phyloP scores from a whole-genome alignment of 2,888 invertebrate species.

The Stomorhina lunata region DNA sequence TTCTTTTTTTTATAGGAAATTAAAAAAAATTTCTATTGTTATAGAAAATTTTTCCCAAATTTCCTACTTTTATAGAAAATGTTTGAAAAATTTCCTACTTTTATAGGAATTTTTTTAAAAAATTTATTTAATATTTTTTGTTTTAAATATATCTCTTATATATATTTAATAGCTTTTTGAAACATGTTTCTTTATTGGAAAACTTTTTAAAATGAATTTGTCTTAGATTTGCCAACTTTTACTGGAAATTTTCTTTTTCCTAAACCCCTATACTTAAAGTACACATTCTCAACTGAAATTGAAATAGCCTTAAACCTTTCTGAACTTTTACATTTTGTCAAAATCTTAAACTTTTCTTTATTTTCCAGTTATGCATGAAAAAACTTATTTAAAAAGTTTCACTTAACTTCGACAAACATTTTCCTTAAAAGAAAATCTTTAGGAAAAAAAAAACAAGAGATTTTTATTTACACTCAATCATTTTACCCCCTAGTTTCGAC shows the following conservation, averaged over 20 bases:
- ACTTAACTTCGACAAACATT: slow-evolving; percentile 8
- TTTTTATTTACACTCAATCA: slow-evolving; percentile 46
- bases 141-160: no score
- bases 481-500: neutral
- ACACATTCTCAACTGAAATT: slow-evolving; percentile 25
- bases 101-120: no score
- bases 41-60: no score
- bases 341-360: slow-evolving; percentile 3
- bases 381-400: slow-evolving; percentile 17
- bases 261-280: neutral
- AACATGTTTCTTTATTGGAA: neutral
- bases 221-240: neutral
- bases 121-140: no score
- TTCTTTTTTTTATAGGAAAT: no score
- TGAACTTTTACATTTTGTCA: neutral
- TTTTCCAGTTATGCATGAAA: slow-evolving; percentile 20
- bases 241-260: neutral
- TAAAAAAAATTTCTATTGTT: no score
- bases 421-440: no score
- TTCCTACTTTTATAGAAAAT: no score
- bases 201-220: neutral
- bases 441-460: slow-evolving; percentile 16
- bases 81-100: no score
- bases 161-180: neutral
- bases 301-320: slow-evolving; percentile 29